These are phyloP conservation scores for Toxotes jaculatrix DNA, from an alignment of 2,113 vertebrate species.

Conservation along the genomic window DNA sequence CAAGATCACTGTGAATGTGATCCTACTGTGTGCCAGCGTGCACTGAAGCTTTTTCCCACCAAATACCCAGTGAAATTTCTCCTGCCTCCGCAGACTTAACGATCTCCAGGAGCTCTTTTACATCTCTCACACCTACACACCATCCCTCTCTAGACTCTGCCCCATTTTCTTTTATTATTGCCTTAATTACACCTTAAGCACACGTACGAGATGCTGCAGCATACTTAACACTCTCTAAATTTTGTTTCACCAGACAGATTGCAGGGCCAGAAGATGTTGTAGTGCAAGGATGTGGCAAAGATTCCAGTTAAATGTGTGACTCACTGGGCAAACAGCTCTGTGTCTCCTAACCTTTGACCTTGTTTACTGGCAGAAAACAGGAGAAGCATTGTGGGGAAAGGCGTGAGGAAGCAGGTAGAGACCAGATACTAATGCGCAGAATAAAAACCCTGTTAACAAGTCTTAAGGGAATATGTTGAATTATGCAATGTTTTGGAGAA, in stretches of 20 bases:
- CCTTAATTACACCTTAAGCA: conserved; percentile 52
- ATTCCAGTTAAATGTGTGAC: conserved; percentile 55
- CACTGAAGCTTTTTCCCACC: conserved; percentile 1
- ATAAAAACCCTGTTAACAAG: neutral
- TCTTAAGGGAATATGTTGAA: neutral
- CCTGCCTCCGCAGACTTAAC: conserved; percentile 16
- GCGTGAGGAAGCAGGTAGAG: conserved; percentile 20
- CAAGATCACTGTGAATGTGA: neutral
- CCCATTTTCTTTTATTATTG: conserved; percentile 44
- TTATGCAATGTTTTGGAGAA: neutral
- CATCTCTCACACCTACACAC: conserved; percentile 31
- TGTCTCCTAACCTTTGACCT: conserved; percentile 54
- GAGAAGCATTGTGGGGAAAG: conserved; percentile 10
- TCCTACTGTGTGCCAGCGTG: neutral
- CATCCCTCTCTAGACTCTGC: conserved; percentile 7
- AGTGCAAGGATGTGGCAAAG: conserved; percentile 17
- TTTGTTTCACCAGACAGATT: neutral
- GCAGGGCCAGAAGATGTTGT: conserved; percentile 8
- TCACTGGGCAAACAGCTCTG: conserved; percentile 36
- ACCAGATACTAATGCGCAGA: neutral
- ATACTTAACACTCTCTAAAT: neutral
- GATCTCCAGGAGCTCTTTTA: conserved; percentile 12
- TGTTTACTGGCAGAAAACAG: conserved; percentile 56
- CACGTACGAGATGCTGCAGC: conserved; percentile 1
- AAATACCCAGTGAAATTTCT: neutral